Evolutionary conservation across 2,888 invertebrate genomes (phyloP).

Genomic region (Drosophila yooni): DNA sequence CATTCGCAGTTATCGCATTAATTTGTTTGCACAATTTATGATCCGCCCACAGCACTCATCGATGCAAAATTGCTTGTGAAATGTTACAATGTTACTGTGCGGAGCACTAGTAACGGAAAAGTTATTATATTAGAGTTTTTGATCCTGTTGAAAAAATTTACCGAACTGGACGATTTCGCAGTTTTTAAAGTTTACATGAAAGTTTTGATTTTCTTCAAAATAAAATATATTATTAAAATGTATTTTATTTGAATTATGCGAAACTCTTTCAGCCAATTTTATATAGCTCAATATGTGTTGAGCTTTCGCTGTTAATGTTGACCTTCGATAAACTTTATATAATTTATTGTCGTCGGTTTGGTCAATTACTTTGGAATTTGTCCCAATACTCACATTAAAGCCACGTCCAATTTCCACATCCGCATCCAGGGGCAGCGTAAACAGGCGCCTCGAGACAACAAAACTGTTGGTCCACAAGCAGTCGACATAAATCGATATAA

Average conservation of each 20-base stretch:
- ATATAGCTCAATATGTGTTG: neutral
- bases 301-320: neutral
- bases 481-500: slow-evolving; percentile 85
- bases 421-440: slow-evolving; percentile 83
- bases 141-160: neutral
- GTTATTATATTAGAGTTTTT: neutral
- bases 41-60: neutral
- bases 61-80: slow-evolving; percentile 39
- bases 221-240: no score
- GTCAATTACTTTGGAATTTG: slow-evolving; percentile 48
- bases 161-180: neutral
- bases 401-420: slow-evolving; percentile 84
- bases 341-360: slow-evolving; percentile 10
- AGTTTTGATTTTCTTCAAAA: neutral
- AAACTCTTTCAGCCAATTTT: neutral
- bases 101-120: neutral
- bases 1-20: slow-evolving; percentile 42
- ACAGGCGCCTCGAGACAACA: slow-evolving; percentile 84
- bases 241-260: neutral
- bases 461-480: slow-evolving; percentile 85
- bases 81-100: slow-evolving; percentile 4
- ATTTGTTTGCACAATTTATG: slow-evolving; percentile 41
- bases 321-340: neutral
- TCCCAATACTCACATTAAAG: slow-evolving; percentile 83
- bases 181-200: neutral